Evolutionary conservation across 1,140 invertebrate species (phyloP).

Genomic region (Drosophila sproati): DNA sequence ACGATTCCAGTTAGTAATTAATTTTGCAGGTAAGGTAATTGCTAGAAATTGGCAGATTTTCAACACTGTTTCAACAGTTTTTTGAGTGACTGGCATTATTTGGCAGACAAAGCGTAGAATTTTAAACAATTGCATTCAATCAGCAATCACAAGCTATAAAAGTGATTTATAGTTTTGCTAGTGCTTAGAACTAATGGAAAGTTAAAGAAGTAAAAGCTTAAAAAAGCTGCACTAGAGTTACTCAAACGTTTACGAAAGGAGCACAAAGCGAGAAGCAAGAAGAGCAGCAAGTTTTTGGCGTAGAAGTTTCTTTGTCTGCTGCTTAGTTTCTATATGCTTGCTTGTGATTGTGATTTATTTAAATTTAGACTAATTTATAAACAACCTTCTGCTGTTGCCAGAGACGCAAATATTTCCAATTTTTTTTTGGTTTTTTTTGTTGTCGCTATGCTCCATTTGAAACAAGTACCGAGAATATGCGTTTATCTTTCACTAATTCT

Average conservation of each 20-base stretch:
- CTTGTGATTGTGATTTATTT: constrained; percentile 25
- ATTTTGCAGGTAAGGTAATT: not conserved
- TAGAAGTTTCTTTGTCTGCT: too few relatives aligned
- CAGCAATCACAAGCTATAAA: not conserved
- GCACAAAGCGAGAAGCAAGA: not conserved
- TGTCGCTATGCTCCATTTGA: not conserved
- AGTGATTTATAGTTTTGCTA: not conserved
- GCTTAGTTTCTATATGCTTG: not conserved
- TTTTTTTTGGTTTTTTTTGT: constrained; percentile 7
- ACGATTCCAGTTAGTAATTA: not conserved
- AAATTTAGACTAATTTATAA: not conserved
- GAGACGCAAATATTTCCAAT: constrained; percentile 33
- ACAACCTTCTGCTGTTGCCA: not conserved
- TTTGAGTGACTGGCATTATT: not conserved
- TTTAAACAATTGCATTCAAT: constrained; percentile 33
- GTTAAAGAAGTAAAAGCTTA: too few relatives aligned
- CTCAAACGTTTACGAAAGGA: not conserved
- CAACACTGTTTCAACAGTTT: not conserved
- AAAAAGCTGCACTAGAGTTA: too few relatives aligned
- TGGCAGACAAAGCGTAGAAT: constrained; percentile 20
- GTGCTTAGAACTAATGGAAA: not conserved
- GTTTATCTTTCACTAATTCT: constrained; percentile 34
- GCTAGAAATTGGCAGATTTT: constrained; percentile 14
- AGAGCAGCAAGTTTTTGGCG: not conserved
- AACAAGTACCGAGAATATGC: constrained; percentile 32